Evolutionary conservation across 2,888 invertebrate genomes (phyloP), one percentile per base, ranked within the genome.

Genomic region (Lepidocyrtoides sp.): DNA sequence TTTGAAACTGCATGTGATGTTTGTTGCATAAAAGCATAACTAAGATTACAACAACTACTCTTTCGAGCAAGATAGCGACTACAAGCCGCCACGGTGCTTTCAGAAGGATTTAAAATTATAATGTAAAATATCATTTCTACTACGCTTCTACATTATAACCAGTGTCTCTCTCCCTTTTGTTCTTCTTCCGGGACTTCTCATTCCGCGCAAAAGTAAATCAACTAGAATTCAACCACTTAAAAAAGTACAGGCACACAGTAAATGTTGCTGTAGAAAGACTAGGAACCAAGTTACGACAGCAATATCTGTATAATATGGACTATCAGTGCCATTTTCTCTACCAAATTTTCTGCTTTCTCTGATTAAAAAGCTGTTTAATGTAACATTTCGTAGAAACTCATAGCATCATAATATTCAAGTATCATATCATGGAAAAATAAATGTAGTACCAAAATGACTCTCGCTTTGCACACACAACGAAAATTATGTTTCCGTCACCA

Each of bases 191-290:
- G 29, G 63, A 32, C 29, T 66, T 32, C 32, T 66, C 63, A 66
- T 32, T 66, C 32, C 12, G 32, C 12, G n/a, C n/a, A 32, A n/a
- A 66, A 66, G 32, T 66, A 66, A 66, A 66, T 66, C 29, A 66
- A 66, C 63, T 32, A n/a, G 32, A 66, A 66, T 26, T 7, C 60
- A 32, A n/a, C 2, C 1, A n/a, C 63, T 32, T 32, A n/a, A n/a
- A 32, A 14, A 32, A 32, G 4, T 10, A n/a, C n/a, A 32, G 5
- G 14, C 5, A 60, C 0, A 10, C 4, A 17, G 54, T 12, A 20
- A 17, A 17, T 14, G 26, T 23, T 23, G 23, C 32, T 10, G 32
- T 7, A 66, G 29, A 2, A n/a, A n/a, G 7, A 66, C 32, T 66
- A 17, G 10, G n/a, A n/a, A n/a, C 17, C 2, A 54, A 54, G 7